Conservation (phyloP, 2,113 vertebrate species). For the Lipophrys pholis region DNA sequence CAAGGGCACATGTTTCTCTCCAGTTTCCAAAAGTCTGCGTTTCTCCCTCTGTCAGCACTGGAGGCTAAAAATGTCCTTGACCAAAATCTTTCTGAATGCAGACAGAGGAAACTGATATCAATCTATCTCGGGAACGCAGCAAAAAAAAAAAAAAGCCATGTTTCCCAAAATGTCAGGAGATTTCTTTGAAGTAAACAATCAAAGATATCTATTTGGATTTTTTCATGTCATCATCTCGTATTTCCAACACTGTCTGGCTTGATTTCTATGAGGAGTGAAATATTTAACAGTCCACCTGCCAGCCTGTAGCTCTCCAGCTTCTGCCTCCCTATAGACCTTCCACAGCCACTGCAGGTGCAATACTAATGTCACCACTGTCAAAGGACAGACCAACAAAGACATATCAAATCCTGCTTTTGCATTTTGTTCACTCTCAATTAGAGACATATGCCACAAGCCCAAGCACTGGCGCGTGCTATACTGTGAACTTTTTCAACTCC, state of each 20-base stretch:
- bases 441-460: constrained; percentile 49
- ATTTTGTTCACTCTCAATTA: constrained; percentile 48
- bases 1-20: background rate
- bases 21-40: background rate
- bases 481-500: constrained; percentile 45
- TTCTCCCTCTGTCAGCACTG: background rate
- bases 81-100: constrained; percentile 31
- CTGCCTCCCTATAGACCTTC: constrained; percentile 33
- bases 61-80: constrained; percentile 12
- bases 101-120: constrained; percentile 37
- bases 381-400: constrained; percentile 58
- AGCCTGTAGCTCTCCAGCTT: constrained; percentile 41
- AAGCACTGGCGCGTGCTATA: constrained; percentile 39
- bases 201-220: constrained; percentile 38
- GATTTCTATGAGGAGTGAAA: constrained; percentile 46
- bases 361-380: constrained; percentile 45
- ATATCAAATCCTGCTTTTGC: constrained; percentile 48
- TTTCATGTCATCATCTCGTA: constrained; percentile 27
- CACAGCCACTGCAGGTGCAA: constrained; percentile 50
- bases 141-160: constrained; percentile 20
- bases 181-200: constrained; percentile 49
- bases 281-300: constrained; percentile 55
- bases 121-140: constrained; percentile 11
- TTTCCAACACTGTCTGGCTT: constrained; percentile 31
- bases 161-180: constrained; percentile 47